Percentiles rank a stretch among this genome's conserved stretches.
phyloP scores from a whole-genome alignment of 2,888 invertebrate genomes.

The Ophion slaviceki region DNA sequence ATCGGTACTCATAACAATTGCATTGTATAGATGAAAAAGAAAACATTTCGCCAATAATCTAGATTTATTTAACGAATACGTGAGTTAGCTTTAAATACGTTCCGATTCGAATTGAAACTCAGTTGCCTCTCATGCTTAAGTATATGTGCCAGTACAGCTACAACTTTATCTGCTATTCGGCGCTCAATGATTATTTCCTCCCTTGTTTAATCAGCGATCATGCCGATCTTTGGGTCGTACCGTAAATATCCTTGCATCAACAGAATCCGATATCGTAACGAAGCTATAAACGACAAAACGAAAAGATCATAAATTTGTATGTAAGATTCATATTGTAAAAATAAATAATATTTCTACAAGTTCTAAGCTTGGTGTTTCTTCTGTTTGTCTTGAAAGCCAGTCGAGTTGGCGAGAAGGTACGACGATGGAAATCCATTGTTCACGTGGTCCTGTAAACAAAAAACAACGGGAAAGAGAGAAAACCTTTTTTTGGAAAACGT shows the following conservation, averaged over 20 bases:
- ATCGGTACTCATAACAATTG: conserved; percentile 56
- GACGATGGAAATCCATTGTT: conserved; percentile 3
- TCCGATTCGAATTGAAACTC: conserved; percentile 36
- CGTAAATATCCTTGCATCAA: conserved; percentile 43
- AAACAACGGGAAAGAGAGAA: not conserved
- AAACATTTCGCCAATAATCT: conserved; percentile 39
- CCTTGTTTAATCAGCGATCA: conserved; percentile 32
- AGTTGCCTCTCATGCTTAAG: conserved; percentile 36
- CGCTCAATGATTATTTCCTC: conserved; percentile 4
- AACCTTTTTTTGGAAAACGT: not conserved
- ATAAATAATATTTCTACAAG: conserved; percentile 80
- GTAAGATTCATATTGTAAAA: conserved; percentile 75
- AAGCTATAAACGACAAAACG: conserved; percentile 36
- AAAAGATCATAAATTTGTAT: conserved; percentile 75
- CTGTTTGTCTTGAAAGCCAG: conserved; percentile 56
- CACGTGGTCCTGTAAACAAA: not conserved
- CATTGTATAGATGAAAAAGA: conserved; percentile 53
- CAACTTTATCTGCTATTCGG: conserved; percentile 7
- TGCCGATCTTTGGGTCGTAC: conserved; percentile 26
- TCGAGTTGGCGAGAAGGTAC: conserved; percentile 16
- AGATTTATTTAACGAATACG: conserved; percentile 61
- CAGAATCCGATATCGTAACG: conserved; percentile 43
- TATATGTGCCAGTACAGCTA: conserved; percentile 2
- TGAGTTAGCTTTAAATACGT: conserved; percentile 44
- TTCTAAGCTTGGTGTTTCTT: conserved; percentile 73